A percentile compares a stretch with the other conserved stretches of the same genome.
Evolutionary conservation across 2,797 vertebrate genomes (phyloP).

Genomic region (Peromyscus aztecus): DNA sequence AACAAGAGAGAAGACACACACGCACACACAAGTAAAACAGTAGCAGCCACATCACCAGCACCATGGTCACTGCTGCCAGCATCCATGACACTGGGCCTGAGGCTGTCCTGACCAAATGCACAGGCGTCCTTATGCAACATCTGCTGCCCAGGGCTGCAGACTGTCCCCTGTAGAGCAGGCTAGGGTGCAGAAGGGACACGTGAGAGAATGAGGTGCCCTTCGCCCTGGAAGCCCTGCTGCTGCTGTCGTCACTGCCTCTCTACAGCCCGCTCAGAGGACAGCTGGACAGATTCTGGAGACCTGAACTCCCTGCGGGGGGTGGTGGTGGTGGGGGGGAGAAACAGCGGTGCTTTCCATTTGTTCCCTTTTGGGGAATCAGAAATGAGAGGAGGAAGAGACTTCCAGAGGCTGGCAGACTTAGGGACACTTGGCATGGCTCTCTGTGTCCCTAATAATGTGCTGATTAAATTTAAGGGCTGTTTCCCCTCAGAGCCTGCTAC

Average conservation of each 20-base stretch:
- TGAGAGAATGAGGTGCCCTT: fast-evolving
- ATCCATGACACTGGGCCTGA: not conserved
- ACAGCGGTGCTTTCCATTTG: not conserved
- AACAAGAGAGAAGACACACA: constrained; percentile 84
- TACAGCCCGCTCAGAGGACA: fast-evolving
- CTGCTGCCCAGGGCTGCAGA: not conserved
- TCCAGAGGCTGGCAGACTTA: not conserved
- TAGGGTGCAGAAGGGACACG: not conserved
- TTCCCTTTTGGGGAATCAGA: not conserved
- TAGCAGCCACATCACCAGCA: not conserved
- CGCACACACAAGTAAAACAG: constrained; percentile 32
- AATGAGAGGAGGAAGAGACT: not conserved
- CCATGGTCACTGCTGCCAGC: not conserved
- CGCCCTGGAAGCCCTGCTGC: not conserved
- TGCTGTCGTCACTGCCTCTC: no score
- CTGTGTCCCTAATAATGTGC: not conserved
- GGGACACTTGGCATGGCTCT: not conserved
- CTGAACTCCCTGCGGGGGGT: not conserved
- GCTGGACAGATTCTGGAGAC: not conserved
- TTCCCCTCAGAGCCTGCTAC: not conserved
- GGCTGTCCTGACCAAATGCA: not conserved
- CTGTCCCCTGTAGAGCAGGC: not conserved
- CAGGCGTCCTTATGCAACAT: not conserved
- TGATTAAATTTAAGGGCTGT: not conserved
- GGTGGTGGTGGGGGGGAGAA: not conserved